Conservation (phyloP, 2,113 vertebrate species). For the Tragulus kanchil region DNA sequence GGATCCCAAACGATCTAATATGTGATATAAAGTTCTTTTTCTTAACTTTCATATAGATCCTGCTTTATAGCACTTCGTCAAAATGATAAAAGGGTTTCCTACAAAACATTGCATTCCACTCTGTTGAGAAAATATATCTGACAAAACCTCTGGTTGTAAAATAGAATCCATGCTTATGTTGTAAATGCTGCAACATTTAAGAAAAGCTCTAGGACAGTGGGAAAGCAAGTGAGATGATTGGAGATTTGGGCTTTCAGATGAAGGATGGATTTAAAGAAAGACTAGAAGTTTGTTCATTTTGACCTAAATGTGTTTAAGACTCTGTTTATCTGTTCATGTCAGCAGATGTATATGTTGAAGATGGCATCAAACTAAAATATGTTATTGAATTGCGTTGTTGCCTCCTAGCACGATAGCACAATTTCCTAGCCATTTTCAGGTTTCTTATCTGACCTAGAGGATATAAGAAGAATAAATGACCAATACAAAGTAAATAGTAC, state of each 20-base stretch:
- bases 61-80: neutral
- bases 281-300: slow-evolving; percentile 14
- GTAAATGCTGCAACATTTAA: neutral
- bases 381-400: neutral
- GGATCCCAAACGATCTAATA: neutral
- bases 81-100: neutral
- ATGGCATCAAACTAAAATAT: neutral
- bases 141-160: neutral
- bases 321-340: neutral
- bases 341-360: neutral
- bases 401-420: neutral
- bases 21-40: neutral
- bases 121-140: neutral
- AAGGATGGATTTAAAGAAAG: neutral
- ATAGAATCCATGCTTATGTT: neutral
- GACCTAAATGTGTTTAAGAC: neutral
- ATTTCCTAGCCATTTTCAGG: neutral
- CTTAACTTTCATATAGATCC: neutral
- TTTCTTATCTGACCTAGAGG: neutral
- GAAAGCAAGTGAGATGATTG: accelerated
- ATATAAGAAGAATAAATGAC: neutral
- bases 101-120: neutral
- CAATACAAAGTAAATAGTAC: neutral
- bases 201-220: neutral
- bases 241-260: neutral